A percentile compares a stretch with the other conserved stretches of the same genome.
phyloP scores from a whole-genome alignment of 2,113 vertebrate genomes.

The Pseudopipra pipra region DNA sequence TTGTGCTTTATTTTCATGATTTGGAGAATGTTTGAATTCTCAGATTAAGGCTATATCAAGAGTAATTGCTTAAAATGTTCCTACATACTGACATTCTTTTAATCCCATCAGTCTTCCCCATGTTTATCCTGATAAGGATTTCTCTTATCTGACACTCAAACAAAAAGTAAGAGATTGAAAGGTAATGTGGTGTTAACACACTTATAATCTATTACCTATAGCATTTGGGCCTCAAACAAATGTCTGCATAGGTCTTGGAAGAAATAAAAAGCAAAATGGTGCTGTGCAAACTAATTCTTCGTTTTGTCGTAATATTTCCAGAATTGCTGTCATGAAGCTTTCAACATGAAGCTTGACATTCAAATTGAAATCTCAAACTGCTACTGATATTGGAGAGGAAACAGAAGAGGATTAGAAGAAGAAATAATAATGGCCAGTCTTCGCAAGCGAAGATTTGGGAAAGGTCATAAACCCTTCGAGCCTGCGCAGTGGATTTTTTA shows the following conservation, averaged over 20 bases:
- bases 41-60: not conserved
- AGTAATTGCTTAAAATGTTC: not conserved
- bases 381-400: not conserved
- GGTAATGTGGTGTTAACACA: not conserved
- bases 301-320: constrained; percentile 16
- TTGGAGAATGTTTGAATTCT: not conserved
- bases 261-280: not conserved
- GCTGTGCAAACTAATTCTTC: not conserved
- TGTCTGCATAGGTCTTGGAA: not conserved
- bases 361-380: not conserved
- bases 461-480: too few species aligned
- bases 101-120: not conserved
- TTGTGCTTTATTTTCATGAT: not conserved
- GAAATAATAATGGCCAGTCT: too few species aligned
- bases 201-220: not conserved
- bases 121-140: not conserved
- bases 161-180: not conserved
- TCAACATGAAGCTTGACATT: not conserved
- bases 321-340: not conserved
- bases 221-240: not conserved
- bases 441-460: too few species aligned
- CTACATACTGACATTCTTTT: not conserved
- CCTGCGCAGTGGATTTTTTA: too few species aligned
- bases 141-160: not conserved
- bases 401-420: not conserved